Conservation (phyloP, 30 jellyfish, hydroid and myxozoan species). For the Mastigias papua region DNA sequence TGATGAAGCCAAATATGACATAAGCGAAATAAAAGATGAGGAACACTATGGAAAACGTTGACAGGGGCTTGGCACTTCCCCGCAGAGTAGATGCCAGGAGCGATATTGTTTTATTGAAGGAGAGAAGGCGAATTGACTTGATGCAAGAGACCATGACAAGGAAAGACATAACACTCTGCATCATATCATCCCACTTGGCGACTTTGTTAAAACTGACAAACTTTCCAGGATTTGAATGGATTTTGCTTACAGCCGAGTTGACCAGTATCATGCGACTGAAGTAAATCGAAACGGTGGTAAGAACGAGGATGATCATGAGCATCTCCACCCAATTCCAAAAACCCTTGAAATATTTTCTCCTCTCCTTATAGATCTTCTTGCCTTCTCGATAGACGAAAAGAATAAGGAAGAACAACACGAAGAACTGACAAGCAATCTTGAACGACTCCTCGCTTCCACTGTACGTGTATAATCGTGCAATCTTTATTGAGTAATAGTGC, state of each 20-base stretch:
- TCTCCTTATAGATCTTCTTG: conserved; percentile 90
- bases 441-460: conserved; percentile 96
- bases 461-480: conserved; percentile 95
- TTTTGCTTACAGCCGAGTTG: conserved; percentile 83
- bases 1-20: conserved; percentile 80
- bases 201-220: conserved; percentile 98
- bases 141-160: conserved; percentile 91
- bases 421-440: conserved; percentile 95
- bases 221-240: conserved; percentile 82
- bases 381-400: conserved; percentile 90
- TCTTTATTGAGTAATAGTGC: conserved; percentile 77
- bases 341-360: conserved; percentile 77
- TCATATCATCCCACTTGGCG: conserved; percentile 95
- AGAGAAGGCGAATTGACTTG: conserved; percentile 92
- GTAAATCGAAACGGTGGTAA: conserved; percentile 79
- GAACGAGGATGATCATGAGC: conserved; percentile 70
- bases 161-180: conserved; percentile 73
- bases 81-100: conserved; percentile 91
- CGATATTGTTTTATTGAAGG: conserved; percentile 92
- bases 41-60: conserved; percentile 91
- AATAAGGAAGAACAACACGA: conserved; percentile 85
- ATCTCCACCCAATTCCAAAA: conserved; percentile 96
- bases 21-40: conserved; percentile 88
- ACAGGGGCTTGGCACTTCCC: conserved; percentile 93
- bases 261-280: conserved; percentile 93